A percentile compares a stretch with the other conserved stretches of the same genome.
Conservation (phyloP, 2,888 invertebrate genomes). For the Caenorhabditis parvicauda region DNA sequence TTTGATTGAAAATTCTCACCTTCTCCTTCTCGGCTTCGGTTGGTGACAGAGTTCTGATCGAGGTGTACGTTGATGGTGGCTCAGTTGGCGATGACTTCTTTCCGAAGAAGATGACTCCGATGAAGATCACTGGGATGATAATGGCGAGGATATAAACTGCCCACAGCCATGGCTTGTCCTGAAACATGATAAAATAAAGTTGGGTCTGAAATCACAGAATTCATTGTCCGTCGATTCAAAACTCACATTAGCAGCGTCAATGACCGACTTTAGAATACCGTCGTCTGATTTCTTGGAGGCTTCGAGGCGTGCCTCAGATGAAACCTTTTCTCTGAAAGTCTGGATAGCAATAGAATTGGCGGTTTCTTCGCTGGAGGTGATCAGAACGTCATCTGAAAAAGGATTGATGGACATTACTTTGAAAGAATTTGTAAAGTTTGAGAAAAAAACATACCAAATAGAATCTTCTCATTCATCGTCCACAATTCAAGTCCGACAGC, state of each 20-base stretch:
- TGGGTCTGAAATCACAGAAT: too few relatives aligned
- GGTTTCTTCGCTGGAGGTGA: conserved; percentile 78
- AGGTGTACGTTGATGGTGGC: too few relatives aligned
- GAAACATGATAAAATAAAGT: neutral
- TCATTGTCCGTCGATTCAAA: too few relatives aligned
- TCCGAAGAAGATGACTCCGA: conserved; percentile 79
- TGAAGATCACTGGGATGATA: conserved; percentile 77
- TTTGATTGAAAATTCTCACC: too few relatives aligned
- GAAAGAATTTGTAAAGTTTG: neutral
- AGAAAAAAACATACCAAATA: conserved; percentile 74
- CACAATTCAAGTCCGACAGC: conserved; percentile 94
- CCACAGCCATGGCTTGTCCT: conserved; percentile 85
- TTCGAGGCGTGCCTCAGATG: conserved; percentile 42
- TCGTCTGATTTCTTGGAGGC: conserved; percentile 20
- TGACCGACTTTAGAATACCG: conserved; percentile 38
- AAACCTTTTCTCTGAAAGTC: conserved; percentile 80
- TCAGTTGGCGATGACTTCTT: conserved; percentile 38
- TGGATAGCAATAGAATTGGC: conserved; percentile 80
- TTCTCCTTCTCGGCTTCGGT: too few relatives aligned
- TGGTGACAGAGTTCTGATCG: too few relatives aligned
- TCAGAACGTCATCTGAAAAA: conserved; percentile 73
- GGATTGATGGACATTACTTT: too few relatives aligned
- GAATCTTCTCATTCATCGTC: conserved; percentile 91
- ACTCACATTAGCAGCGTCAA: conserved; percentile 44
- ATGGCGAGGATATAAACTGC: conserved; percentile 78